These are phyloP conservation scores for Helicoverpa armigera DNA, from an alignment of 1,140 invertebrate genomes.

Conservation along the genomic window DNA sequence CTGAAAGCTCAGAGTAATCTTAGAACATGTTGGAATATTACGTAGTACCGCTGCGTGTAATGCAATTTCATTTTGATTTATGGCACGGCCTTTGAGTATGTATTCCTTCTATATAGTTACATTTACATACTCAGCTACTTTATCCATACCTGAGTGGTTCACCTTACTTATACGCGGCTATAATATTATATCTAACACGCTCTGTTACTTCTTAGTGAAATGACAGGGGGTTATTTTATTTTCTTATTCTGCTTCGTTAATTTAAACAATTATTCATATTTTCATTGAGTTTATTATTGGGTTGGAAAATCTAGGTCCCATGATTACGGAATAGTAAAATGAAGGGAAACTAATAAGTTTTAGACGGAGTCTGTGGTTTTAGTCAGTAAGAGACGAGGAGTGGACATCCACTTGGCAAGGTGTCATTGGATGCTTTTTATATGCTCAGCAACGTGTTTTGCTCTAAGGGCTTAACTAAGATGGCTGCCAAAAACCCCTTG, in stretches of 20 bases:
- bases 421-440: too few species aligned
- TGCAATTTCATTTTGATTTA: conserved; percentile 47
- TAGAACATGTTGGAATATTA: conserved; percentile 29
- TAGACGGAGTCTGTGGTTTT: too few species aligned
- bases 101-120: neutral
- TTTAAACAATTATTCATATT: too few species aligned
- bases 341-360: too few species aligned
- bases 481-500: neutral
- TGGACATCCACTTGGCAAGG: too few species aligned
- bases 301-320: too few species aligned
- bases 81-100: conserved; percentile 21
- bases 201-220: neutral
- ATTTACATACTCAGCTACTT: conserved; percentile 13
- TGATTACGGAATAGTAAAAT: too few species aligned
- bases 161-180: neutral
- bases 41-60: conserved; percentile 34
- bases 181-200: neutral
- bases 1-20: conserved; percentile 30
- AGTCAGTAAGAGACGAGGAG: too few species aligned
- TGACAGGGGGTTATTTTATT: neutral
- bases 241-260: too few species aligned
- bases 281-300: too few species aligned
- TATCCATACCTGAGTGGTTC: neutral
- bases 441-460: too few species aligned
- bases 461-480: too few species aligned